These are phyloP conservation scores for Dendrolimus houi DNA, from an alignment of 2,888 invertebrate genomes.

Conservation along the genomic window DNA sequence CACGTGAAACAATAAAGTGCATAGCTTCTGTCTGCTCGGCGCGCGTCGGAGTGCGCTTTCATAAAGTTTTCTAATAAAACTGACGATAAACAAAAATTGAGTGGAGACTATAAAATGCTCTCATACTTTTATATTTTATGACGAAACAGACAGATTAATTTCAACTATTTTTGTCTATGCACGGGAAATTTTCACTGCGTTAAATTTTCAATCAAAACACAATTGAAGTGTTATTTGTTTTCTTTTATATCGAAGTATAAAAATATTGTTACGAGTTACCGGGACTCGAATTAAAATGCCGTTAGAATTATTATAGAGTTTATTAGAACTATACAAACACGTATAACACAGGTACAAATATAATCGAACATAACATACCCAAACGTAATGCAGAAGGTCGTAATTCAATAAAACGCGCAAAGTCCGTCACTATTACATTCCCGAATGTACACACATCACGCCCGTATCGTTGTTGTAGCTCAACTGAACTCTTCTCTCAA, in stretches of 20 bases:
- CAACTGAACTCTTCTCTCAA: no score
- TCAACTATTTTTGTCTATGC: constrained; percentile 1
- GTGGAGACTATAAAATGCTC: constrained; percentile 15
- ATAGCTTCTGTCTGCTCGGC: constrained; percentile 16
- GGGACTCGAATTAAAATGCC: no score
- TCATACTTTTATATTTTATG: constrained; percentile 2
- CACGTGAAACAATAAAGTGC: constrained; percentile 39
- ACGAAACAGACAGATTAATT: background rate
- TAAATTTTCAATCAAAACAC: background rate
- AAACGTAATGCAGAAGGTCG: no score
- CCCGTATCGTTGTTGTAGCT: no score
- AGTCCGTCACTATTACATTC: no score
- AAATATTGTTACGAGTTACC: no score
- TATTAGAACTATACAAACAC: no score
- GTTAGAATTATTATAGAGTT: no score
- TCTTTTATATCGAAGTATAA: background rate
- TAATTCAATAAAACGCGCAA: no score
- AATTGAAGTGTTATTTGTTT: background rate
- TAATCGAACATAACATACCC: no score
- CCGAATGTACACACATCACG: no score
- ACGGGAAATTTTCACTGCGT: constrained; percentile 4
- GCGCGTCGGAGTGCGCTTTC: constrained; percentile 24
- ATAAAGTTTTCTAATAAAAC: constrained; percentile 48
- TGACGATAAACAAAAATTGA: constrained; percentile 38
- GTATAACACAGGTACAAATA: no score